These are phyloP conservation scores for Cyanoramphus novaezelandiae DNA, from an alignment of 2,113 vertebrate species.

Conservation along the genomic window DNA sequence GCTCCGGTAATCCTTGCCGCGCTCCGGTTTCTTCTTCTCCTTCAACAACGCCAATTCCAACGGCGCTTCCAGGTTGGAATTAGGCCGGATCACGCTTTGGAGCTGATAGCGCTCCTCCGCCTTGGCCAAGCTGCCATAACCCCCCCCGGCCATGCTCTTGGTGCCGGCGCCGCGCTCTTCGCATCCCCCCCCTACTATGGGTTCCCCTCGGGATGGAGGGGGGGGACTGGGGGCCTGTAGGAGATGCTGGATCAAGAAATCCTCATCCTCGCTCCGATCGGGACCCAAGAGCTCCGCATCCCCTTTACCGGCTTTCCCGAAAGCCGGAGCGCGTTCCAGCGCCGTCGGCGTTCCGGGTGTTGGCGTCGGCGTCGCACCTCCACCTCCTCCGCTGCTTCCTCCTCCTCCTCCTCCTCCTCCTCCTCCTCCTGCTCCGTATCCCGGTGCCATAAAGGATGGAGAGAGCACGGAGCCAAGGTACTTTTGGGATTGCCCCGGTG, in stretches of 20 bases:
- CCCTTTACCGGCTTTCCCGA: slow-evolving; percentile 48
- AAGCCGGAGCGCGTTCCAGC: not conserved
- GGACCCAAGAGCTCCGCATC: slow-evolving; percentile 67
- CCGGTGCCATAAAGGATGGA: slow-evolving; percentile 82
- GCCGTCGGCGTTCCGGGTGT: not conserved
- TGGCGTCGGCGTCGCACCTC: too few relatives aligned
- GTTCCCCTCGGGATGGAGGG: slow-evolving; percentile 18
- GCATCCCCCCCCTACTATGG: slow-evolving; percentile 45
- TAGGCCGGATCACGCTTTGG: slow-evolving; percentile 92
- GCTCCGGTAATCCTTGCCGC: slow-evolving; percentile 61
- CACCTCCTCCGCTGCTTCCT: too few relatives aligned
- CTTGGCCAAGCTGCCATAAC: slow-evolving; percentile 32
- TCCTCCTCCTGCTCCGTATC: too few relatives aligned
- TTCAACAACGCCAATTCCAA: slow-evolving; percentile 86
- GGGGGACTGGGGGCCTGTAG: slow-evolving; percentile 79
- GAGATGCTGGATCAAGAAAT: slow-evolving; percentile 92
- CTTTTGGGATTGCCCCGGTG: slow-evolving; percentile 86
- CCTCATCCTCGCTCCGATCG: slow-evolving; percentile 86
- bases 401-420: not conserved
- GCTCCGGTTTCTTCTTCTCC: slow-evolving; percentile 79
- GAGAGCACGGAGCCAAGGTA: slow-evolving; percentile 90
- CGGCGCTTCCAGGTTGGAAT: slow-evolving; percentile 86
- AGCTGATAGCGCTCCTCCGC: slow-evolving; percentile 87
- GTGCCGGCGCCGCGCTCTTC: slow-evolving; percentile 44
- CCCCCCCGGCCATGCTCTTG: slow-evolving; percentile 22